Evolutionary conservation across 2,888 invertebrate species (phyloP).

Genomic region (Harpalus rufipes): DNA sequence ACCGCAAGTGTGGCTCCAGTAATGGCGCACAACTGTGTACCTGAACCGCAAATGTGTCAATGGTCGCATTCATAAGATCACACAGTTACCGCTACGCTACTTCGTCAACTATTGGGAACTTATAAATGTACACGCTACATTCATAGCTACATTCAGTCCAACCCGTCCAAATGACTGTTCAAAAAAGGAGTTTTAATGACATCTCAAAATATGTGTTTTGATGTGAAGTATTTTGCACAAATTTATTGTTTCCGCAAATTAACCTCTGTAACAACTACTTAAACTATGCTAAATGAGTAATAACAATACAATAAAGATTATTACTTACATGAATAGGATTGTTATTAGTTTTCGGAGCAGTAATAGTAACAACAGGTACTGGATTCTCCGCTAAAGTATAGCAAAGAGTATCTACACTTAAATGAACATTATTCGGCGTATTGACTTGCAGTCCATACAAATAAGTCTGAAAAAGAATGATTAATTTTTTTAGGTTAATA

Average conservation of each 20-base stretch:
- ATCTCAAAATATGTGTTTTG: too few species aligned
- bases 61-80: too few species aligned
- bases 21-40: too few species aligned
- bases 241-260: neutral
- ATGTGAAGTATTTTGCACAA: neutral
- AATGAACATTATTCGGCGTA: constrained; percentile 79
- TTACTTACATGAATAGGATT: constrained; percentile 80
- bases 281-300: neutral
- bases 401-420: constrained; percentile 84
- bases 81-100: too few species aligned
- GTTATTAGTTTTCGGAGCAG: constrained; percentile 80
- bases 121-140: too few species aligned
- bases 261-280: neutral
- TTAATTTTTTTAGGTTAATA: neutral
- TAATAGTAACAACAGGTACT: constrained; percentile 87
- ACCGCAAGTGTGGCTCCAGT: too few species aligned
- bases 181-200: too few species aligned
- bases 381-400: constrained; percentile 86
- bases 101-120: too few species aligned
- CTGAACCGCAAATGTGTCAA: too few species aligned
- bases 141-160: too few species aligned
- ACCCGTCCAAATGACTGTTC: too few species aligned
- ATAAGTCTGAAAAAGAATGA: constrained; percentile 78
- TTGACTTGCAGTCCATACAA: constrained; percentile 81
- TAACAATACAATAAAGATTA: neutral